Evolutionary conservation across 2,113 vertebrate species (phyloP), one percentile per base, ranked within the genome.

Genomic region (Pitta sordida): DNA sequence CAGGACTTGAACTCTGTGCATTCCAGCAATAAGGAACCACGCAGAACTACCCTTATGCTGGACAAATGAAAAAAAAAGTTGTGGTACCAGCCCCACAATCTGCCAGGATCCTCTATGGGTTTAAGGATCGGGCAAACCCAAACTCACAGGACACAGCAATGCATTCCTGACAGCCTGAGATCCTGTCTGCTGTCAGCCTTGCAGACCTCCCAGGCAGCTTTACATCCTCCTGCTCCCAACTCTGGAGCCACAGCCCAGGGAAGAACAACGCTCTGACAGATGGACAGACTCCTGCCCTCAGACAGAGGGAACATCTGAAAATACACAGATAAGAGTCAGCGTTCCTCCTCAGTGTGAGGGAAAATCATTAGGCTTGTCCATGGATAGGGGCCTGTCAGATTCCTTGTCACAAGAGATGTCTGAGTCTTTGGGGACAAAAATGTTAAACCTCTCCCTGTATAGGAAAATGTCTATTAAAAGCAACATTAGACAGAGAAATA

Each of bases 401-500:
- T 34, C 36, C 34, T 52, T n/a, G 20, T 30, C 70, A 71, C 46
- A 77, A 32, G n/a, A n/a, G n/a, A n/a, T n/a, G n/a, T n/a, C n/a
- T n/a, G n/a, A n/a, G n/a, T n/a, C n/a, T n/a, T n/a, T n/a, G n/a
- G n/a, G n/a, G n/a, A n/a, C n/a, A n/a, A n/a, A n/a, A n/a, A n/a
- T n/a, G n/a, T n/a, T 11, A 67, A 41, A 41, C 34, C 32, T 76
- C 68, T 82, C 53, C 32, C 39, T 80, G 15, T 76, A 48, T 76
- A 85, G 53, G 63, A 71, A 93, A 84, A 77, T 17, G 44, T 73
- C 88, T 93, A 93, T 89, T 95, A 92, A 95, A 95, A 95, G 76
- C 53, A 85, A 74, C 74, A 84, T 80, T 77, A 91, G 73, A 75
- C 55, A 82, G 69, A 58, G 39, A 78, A 94, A 85, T 90, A 82